Base-by-base conservation (phyloP, 2,113 vertebrate species). In the Albula goreensis region DNA sequence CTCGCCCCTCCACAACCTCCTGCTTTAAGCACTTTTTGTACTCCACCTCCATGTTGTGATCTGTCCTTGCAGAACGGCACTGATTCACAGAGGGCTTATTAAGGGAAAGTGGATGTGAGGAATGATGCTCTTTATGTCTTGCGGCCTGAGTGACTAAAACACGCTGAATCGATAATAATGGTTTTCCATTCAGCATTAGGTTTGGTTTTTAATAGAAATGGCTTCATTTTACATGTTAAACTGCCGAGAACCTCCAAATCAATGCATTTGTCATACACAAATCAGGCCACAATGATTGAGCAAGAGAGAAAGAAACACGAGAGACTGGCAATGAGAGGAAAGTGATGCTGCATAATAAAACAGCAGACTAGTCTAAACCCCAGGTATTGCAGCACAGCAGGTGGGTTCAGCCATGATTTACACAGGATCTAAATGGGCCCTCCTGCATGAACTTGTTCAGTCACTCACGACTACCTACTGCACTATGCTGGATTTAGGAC, bases 131-230 rank as follows among this genome's bases (percentile, higher is more conserved):
- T 53, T 52, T 17, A 78, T 41, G 31, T 41, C 31, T 41, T 41
- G 31, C 31, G 82, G 63, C 50, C 50, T 52, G 57, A 74, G n/a
- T 53, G 83, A 13, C 50, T 84, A 77, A 84, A 50, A 41, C 63
- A 77, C 66, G 53, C 74, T 66, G 77, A 84, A 70, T 84, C 74
- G 53, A 77, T 77, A 77, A 49, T 66, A 84, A 84, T 78, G 66
- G n/a, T 84, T 51, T 84, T 49, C 50, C 48, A 77, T 77, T 84
- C 83, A 84, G 63, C 50, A 50, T 53, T 84, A 78, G 83, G 22
- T 78, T 74, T 78, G 49, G 13, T 31, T 84, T 84, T 78, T 50
- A 83, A 41, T 50, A 52, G 7, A 11, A n/a, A 84, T 10, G 19
- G 83, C 41, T 50, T 84, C 83, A 41, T 52, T 77, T 77, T 70